Evolutionary conservation across 2,797 vertebrate genomes (phyloP).

Genomic region (Sciurus carolinensis): DNA sequence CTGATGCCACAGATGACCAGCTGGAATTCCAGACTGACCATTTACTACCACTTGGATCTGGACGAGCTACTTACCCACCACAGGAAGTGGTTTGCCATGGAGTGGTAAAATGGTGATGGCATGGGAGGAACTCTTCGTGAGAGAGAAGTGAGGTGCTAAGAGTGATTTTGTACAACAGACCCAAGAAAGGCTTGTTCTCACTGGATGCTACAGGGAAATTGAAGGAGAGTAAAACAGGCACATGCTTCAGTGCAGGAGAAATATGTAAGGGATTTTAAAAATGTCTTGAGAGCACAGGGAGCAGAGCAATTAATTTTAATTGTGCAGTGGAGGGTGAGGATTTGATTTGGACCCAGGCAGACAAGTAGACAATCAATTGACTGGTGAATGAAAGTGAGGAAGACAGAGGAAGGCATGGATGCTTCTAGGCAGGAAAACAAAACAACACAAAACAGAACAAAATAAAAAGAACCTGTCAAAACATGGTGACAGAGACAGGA

Average conservation of each 20-base stretch:
- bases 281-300: neutral
- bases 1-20: neutral
- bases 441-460: no score
- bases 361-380: neutral
- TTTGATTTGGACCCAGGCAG: neutral
- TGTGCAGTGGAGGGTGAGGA: neutral
- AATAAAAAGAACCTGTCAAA: no score
- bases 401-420: neutral
- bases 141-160: neutral
- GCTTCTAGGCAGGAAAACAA: neutral
- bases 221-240: constrained; percentile 2
- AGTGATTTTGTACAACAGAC: neutral
- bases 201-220: neutral
- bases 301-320: neutral
- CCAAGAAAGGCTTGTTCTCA: neutral
- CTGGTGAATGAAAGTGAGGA: neutral
- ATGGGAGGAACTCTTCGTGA: neutral
- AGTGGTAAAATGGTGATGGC: neutral
- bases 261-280: neutral
- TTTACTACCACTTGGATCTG: neutral
- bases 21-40: neutral
- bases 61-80: neutral
- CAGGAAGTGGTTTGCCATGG: neutral
- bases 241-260: neutral
- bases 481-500: neutral